These are phyloP conservation scores for Andrena chrysosceles DNA, from an alignment of 2,888 invertebrate species.

Conservation along the genomic window DNA sequence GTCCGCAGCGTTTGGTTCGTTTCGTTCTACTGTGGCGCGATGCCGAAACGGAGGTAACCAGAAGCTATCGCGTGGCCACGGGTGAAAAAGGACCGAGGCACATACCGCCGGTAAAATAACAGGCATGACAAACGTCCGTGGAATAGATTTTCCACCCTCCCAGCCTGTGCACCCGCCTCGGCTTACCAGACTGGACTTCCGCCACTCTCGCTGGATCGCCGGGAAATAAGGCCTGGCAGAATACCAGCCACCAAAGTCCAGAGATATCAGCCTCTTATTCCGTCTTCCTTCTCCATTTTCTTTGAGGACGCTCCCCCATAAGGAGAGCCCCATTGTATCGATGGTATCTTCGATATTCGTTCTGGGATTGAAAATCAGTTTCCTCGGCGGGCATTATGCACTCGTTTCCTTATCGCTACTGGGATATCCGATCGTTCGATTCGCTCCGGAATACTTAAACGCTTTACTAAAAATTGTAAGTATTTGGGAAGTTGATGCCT, in stretches of 20 bases:
- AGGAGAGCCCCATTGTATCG: slow-evolving; percentile 39
- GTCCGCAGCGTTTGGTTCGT: slow-evolving; percentile 14
- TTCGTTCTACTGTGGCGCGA: neutral
- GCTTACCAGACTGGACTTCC: slow-evolving; percentile 80
- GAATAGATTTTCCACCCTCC: slow-evolving; percentile 74
- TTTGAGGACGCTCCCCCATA: slow-evolving; percentile 25
- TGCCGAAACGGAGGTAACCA: slow-evolving; percentile 52
- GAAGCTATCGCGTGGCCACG: slow-evolving; percentile 54
- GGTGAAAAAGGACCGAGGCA: slow-evolving; percentile 71
- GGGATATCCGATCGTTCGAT: slow-evolving; percentile 1
- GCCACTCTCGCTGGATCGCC: slow-evolving; percentile 67
- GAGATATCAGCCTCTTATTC: slow-evolving; percentile 47
- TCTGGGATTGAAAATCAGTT: slow-evolving; percentile 58
- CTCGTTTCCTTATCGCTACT: slow-evolving; percentile 46
- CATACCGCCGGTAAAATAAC: slow-evolving; percentile 72
- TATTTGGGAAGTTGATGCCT: neutral
- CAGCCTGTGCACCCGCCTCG: slow-evolving; percentile 27
- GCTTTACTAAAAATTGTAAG: neutral
- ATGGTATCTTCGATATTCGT: slow-evolving; percentile 59
- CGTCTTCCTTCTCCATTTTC: slow-evolving; percentile 55
- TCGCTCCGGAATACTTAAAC: slow-evolving; percentile 21
- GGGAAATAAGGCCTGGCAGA: slow-evolving; percentile 62
- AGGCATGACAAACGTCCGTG: slow-evolving; percentile 75
- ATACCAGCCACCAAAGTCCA: slow-evolving; percentile 56
- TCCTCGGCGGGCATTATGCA: slow-evolving; percentile 20